Base-by-base conservation (phyloP, 2,797 vertebrate species). In the Brotula barbata region DNA sequence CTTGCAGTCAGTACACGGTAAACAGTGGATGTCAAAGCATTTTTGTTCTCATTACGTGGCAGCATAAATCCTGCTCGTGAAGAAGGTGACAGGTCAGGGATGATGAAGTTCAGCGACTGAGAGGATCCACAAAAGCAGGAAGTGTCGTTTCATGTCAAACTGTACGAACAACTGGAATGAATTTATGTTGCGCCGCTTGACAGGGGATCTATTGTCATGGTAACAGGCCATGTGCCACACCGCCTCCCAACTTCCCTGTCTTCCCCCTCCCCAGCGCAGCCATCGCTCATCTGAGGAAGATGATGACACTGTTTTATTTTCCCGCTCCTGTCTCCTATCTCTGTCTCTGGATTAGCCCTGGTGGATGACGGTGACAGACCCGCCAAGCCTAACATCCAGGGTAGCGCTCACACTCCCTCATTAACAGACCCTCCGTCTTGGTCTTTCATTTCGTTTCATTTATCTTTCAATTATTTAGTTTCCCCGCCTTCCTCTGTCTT, bases 211-310 rank as follows among this genome's bases (percentile, higher is more conserved):
- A 77, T 92, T 49, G 75, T 87, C 80, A 91, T 91, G 88, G 90
- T 87, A 90, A 92, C 90, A 82, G 78, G 82, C 71, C 81, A 84
- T 85, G 81, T 81, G 80, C 77, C 58, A 70, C 78, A 58, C 56
- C 71, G 72, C 73, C 79, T 77, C 84, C 65, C 62, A 39, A 71
- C 52, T 47, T 42, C 36, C 54, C 56, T 75, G 71, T 20, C 19
- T 22, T 64, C 5, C 11, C 9, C 28, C 59, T 19, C 34, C 64
- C 68, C 70, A 40, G 49, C 75, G 48, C 51, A 63, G 49, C 58
- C 65, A 55, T 77, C 58, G 45, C 59, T 82, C 53, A 4, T 78
- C 59, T 55, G 1, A 43, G 48, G 59, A 57, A 66, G 68, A 71
- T 57, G 60, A 23, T 57, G 60, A 23, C 23, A 57, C 56, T 12